phyloP scores from a whole-genome alignment of 2,797 vertebrate genomes.

The Catamblyrhynchus diadema region DNA sequence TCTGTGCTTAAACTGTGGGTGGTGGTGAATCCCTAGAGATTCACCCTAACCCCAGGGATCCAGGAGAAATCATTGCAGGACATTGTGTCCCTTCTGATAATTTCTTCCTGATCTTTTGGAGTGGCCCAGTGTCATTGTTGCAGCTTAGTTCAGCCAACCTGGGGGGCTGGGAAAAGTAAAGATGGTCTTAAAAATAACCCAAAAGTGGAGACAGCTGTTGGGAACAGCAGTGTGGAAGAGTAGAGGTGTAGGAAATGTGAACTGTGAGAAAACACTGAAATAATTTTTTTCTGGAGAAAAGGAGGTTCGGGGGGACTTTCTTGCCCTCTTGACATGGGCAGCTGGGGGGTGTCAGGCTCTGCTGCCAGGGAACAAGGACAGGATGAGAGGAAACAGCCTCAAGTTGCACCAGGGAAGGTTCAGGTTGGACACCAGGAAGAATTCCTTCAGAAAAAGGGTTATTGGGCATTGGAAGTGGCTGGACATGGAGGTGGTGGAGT shows the following conservation, averaged over 20 bases:
- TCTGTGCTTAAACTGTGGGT: neutral
- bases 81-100: neutral
- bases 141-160: neutral
- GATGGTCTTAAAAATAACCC: neutral
- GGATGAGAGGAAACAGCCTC: neutral
- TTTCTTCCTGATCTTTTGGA: neutral
- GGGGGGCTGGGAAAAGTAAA: neutral
- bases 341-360: rapidly evolving
- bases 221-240: neutral
- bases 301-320: neutral
- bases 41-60: neutral
- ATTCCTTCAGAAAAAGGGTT: neutral
- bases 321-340: neutral
- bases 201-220: neutral
- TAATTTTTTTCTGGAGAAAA: neutral
- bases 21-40: neutral
- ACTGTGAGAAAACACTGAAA: neutral
- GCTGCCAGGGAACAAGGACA: neutral
- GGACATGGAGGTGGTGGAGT: neutral
- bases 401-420: neutral
- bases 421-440: neutral
- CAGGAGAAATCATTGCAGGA: neutral
- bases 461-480: neutral
- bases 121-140: neutral
- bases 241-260: neutral